Evolutionary conservation across 2,797 vertebrate species (phyloP).

Genomic region (Gila robusta): DNA sequence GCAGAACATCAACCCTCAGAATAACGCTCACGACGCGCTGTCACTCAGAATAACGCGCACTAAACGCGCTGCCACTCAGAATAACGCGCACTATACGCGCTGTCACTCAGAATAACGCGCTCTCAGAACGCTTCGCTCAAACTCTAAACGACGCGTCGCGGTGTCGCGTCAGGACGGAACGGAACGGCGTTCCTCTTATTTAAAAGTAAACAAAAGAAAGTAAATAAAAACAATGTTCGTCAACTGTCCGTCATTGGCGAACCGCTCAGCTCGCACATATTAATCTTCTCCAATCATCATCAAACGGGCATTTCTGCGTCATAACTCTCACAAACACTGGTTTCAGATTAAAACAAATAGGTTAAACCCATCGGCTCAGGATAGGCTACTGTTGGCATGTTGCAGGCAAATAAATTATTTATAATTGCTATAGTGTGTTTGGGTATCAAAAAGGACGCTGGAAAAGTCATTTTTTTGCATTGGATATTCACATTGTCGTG

Average conservation of each 20-base stretch:
- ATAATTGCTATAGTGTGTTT: neutral
- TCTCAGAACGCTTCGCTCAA: neutral
- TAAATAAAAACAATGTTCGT: neutral
- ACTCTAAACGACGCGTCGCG: neutral
- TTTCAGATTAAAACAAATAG: slow-evolving; percentile 2
- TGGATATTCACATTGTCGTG: neutral
- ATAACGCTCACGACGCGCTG: slow-evolving; percentile 45
- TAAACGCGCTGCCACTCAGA: neutral
- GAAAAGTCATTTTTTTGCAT: neutral
- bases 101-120: no score
- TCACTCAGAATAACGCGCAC: neutral
- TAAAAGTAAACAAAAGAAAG: neutral
- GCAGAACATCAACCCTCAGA: slow-evolving; percentile 70
- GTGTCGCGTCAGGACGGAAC: slow-evolving; percentile 3
- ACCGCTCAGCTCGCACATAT: slow-evolving; percentile 26
- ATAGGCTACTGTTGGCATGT: neutral
- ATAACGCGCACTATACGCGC: no score
- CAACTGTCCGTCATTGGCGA: slow-evolving; percentile 42
- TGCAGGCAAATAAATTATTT: neutral
- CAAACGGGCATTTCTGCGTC: slow-evolving; percentile 19
- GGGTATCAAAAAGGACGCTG: no score
- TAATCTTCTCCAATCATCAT: slow-evolving; percentile 53
- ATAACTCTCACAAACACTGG: neutral
- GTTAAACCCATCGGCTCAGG: slow-evolving; percentile 16
- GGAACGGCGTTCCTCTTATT: neutral